These are phyloP conservation scores for Aphaenogaster rudis DNA, from an alignment of 1,140 invertebrate species.

Conservation along the genomic window DNA sequence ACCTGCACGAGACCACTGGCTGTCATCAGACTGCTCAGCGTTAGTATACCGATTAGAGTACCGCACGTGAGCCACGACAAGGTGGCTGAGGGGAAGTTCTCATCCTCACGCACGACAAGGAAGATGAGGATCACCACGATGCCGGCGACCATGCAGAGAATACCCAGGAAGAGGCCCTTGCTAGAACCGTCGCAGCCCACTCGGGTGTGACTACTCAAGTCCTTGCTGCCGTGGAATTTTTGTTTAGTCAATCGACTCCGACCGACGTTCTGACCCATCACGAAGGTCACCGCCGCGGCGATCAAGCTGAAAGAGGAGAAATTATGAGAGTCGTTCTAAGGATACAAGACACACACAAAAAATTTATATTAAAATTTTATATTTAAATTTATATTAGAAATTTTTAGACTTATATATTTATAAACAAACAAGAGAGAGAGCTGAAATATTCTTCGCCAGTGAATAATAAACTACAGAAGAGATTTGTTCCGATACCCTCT, in stretches of 20 bases:
- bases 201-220: conserved; percentile 76
- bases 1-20: conserved; percentile 84
- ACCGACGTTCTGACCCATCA: conserved; percentile 89
- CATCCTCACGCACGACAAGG: conserved; percentile 89
- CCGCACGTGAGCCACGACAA: conserved; percentile 86
- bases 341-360: background rate
- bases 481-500: no score
- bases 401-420: background rate
- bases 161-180: conserved; percentile 89
- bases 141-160: conserved; percentile 88
- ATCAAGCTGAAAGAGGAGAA: conserved; percentile 85
- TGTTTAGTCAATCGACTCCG: conserved; percentile 82
- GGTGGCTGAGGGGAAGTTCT: conserved; percentile 86
- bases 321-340: background rate
- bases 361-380: background rate
- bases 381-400: background rate
- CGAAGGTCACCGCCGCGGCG: conserved; percentile 89
- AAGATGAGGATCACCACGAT: conserved; percentile 90
- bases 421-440: no score
- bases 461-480: no score
- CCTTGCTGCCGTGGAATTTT: conserved; percentile 83
- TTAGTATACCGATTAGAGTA: conserved; percentile 84
- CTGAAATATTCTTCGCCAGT: no score
- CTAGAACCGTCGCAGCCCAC: conserved; percentile 88
- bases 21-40: conserved; percentile 82